Evolutionary conservation across 2,113 vertebrate genomes (phyloP).

Genomic region (Antennarius striatus): DNA sequence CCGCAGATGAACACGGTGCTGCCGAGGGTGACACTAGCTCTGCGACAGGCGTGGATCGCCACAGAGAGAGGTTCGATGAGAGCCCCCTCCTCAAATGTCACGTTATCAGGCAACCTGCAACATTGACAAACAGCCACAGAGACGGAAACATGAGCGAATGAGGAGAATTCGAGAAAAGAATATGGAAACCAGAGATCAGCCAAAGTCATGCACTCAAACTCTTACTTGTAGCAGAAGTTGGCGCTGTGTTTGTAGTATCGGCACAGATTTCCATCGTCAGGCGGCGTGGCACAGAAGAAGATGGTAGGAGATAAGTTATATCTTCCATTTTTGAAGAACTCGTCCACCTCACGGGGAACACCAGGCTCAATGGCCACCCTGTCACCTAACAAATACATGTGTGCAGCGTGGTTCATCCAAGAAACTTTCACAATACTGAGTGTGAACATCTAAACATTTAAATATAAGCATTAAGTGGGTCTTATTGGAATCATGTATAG

Average conservation of each 20-base stretch:
- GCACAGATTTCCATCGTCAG: slow-evolving; percentile 91
- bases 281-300: slow-evolving; percentile 95
- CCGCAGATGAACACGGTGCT: slow-evolving; percentile 90
- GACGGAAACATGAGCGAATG: neutral
- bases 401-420: neutral
- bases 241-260: slow-evolving; percentile 91
- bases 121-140: slow-evolving; percentile 1
- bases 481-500: too few relatives aligned
- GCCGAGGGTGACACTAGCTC: slow-evolving; percentile 88
- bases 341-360: slow-evolving; percentile 86
- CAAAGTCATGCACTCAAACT: slow-evolving; percentile 1
- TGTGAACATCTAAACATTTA: too few relatives aligned
- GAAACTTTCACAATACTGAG: too few relatives aligned
- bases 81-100: slow-evolving; percentile 97
- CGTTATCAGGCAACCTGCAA: slow-evolving; percentile 89
- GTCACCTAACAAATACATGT: slow-evolving; percentile 80
- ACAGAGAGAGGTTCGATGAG: slow-evolving; percentile 95
- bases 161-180: neutral
- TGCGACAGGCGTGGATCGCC: slow-evolving; percentile 91
- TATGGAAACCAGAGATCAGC: neutral
- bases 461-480: too few relatives aligned
- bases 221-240: slow-evolving; percentile 94
- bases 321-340: slow-evolving; percentile 89
- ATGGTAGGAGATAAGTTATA: slow-evolving; percentile 94
- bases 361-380: slow-evolving; percentile 94